Base-by-base conservation (phyloP, 2,113 vertebrate genomes). In the Psephotus haematonotus region DNA sequence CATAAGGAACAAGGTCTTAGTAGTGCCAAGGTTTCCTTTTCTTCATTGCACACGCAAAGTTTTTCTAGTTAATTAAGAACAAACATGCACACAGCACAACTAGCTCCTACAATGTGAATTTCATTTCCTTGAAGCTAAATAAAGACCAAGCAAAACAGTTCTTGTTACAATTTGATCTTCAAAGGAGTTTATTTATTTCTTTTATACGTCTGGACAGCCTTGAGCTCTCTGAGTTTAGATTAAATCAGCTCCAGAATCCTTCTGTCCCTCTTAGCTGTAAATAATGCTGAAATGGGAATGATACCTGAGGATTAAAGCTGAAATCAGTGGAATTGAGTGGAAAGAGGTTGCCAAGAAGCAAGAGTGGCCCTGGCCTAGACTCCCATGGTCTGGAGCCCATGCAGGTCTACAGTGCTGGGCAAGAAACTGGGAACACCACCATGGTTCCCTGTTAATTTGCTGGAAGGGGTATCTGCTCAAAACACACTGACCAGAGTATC, bases 111-210 rank as follows among this genome's bases (percentile, higher is more conserved):
- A 74, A 59, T 63, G n/a, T 77, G 85, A 93, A 90, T 94, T 95
- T 95, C n/a, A 96, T 92, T 96, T 93, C 93, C 94, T 94, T 65
- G 19, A 69, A 94, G 91, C 78, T 97, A 96, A 95, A 95, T 95
- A 88, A 96, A 94, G 94, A 91, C 90, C 90, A 94, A 95, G 91
- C 78, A 87, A 95, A 94, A 49, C 13, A 0, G 0, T 88, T 82
- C 91, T 91, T 92, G 64, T 92, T 95, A 59, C 80, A 86, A 86
- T 92, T 88, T 2, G 2, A 91, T 93, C 94, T 95, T 96, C 95
- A 97, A 95, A 97, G 80, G 59, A 92, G 82, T 86, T 93, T 93
- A 60, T 88, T 96, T 95, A 86, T 92, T 96, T 94, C 77, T 55
- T 95, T 97, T 86, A 83, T 92, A 92, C 16, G 20, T 92, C 91